Conservation (phyloP, 2,113 vertebrate genomes). For the Puntigrus tetrazona region DNA sequence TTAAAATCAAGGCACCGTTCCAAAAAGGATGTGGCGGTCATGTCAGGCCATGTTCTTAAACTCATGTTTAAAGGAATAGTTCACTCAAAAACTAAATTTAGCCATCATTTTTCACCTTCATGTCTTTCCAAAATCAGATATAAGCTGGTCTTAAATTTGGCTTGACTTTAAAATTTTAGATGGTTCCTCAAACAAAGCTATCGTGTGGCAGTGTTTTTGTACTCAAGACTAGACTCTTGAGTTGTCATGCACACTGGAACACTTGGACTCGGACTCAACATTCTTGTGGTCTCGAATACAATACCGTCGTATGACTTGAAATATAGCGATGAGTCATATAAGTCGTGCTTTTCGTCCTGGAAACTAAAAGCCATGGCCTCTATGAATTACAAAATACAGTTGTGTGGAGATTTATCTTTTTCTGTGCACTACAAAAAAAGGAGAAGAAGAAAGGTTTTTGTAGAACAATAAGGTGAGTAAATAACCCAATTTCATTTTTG, state of each 20-base stretch:
- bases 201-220: not conserved
- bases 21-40: slow-evolving; percentile 33
- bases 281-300: not conserved
- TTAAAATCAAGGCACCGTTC: slow-evolving; percentile 34
- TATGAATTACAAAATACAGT: not conserved
- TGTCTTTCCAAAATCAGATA: not conserved
- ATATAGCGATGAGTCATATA: not conserved
- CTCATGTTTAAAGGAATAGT: not conserved
- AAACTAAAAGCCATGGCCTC: not conserved
- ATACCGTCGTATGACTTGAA: not conserved
- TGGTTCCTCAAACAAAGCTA: not conserved
- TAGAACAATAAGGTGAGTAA: not conserved
- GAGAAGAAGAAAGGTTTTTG: not conserved
- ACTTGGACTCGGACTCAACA: not conserved
- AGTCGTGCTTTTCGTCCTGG: not conserved
- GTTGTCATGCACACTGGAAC: no score
- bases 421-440: no score
- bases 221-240: not conserved
- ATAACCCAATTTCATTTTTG: not conserved
- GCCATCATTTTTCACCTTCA: not conserved
- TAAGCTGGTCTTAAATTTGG: not conserved
- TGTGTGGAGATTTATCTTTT: not conserved
- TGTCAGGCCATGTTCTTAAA: not conserved
- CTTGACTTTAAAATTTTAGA: not conserved
- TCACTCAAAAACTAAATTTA: not conserved